Conservation (phyloP, 2,888 invertebrate species). For the Pristionchus fissidentatus region DNA sequence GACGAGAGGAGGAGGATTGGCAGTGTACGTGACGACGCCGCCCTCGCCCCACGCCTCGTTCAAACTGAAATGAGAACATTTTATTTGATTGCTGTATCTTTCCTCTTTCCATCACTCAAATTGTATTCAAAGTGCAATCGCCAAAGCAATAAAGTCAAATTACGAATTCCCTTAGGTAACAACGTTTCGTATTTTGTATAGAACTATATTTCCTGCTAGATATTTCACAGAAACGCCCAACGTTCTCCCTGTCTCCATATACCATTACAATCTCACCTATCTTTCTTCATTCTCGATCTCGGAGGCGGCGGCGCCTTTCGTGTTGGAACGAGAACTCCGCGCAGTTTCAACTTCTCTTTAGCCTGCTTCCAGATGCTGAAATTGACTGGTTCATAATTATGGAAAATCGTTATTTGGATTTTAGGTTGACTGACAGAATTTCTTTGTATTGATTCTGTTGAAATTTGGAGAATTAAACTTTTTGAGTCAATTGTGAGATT, state of each 20-base stretch:
- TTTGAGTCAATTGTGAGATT: not conserved
- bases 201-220: not conserved
- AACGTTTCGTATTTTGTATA: not conserved
- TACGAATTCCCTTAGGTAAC: not conserved
- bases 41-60: constrained; percentile 61
- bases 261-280: constrained; percentile 2
- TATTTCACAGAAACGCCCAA: too few species aligned
- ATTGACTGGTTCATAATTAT: not conserved
- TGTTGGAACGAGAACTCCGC: constrained; percentile 67
- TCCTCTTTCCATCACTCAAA: too few species aligned
- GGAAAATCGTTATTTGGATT: too few species aligned
- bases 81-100: not conserved
- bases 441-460: too few species aligned
- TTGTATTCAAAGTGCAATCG: not conserved
- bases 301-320: constrained; percentile 73
- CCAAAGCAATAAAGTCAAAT: not conserved
- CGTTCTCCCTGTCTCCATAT: not conserved
- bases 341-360: constrained; percentile 65
- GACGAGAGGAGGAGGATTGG: constrained; percentile 36
- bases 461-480: constrained; percentile 26
- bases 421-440: too few species aligned
- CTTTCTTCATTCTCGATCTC: constrained; percentile 48
- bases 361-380: constrained; percentile 67
- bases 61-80: constrained; percentile 51
- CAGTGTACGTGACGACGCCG: constrained; percentile 45